These are phyloP conservation scores for Brachionus plicatilis DNA, from an alignment of 1,140 invertebrate genomes.

Conservation along the genomic window DNA sequence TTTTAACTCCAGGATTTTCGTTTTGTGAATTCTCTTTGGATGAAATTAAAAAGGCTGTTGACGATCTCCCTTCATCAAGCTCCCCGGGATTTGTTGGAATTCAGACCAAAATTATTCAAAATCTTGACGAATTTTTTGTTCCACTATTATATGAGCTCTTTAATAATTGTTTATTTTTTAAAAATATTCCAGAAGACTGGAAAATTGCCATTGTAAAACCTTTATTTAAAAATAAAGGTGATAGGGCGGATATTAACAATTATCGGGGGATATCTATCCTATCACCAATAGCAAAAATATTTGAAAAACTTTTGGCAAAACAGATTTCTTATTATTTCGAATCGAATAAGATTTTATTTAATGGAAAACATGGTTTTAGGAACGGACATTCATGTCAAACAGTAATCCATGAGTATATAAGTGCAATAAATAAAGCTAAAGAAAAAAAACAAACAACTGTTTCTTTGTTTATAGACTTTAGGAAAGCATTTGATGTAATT, in stretches of 20 bases:
- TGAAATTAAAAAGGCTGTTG: no score
- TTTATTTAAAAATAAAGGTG: constrained; percentile 4
- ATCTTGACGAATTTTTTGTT: background rate
- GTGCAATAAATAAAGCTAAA: background rate
- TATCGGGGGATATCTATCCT: background rate
- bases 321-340: no score
- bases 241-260: background rate
- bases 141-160: no score
- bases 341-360: background rate
- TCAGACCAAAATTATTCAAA: no score
- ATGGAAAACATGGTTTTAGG: background rate
- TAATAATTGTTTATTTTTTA: background rate
- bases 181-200: background rate
- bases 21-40: no score
- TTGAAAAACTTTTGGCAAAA: background rate
- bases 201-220: background rate
- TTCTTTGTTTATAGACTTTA: background rate
- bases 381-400: background rate
- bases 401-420: background rate
- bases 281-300: background rate
- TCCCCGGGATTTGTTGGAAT: background rate
- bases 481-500: background rate
- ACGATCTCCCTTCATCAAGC: no score
- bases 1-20: no score
- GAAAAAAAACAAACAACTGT: background rate